Evolutionary conservation across 2,113 vertebrate species (phyloP).

Genomic region (Apaloderma vittatum): DNA sequence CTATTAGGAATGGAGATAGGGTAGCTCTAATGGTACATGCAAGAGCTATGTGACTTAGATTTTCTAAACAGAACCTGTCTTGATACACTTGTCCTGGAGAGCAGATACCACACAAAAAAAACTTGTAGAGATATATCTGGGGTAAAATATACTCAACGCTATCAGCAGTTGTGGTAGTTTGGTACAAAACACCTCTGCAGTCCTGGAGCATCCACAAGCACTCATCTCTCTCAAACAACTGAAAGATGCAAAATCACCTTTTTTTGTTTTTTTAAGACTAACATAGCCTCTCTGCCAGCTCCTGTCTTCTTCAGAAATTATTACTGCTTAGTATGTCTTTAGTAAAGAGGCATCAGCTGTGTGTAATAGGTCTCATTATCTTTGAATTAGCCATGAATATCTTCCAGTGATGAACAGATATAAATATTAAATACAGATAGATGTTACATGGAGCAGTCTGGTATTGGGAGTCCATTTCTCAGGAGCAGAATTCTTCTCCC

Average conservation of each 20-base stretch:
- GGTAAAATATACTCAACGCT: no score
- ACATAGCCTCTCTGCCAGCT: background rate
- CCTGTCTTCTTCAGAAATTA: background rate
- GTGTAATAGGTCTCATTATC: background rate
- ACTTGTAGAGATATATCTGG: background rate
- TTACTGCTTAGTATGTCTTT: background rate
- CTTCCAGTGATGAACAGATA: background rate
- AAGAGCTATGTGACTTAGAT: background rate
- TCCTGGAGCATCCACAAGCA: background rate
- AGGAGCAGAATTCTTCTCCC: background rate
- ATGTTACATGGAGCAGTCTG: background rate
- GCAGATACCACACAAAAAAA: background rate
- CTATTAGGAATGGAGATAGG: background rate
- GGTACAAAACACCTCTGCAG: background rate
- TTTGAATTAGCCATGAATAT: constrained; percentile 4
- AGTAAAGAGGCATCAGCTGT: background rate
- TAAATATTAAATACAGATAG: constrained; percentile 40
- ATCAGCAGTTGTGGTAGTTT: background rate
- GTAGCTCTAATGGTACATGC: background rate
- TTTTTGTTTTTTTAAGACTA: background rate
- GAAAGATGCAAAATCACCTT: background rate
- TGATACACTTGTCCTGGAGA: background rate
- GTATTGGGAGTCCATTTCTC: background rate
- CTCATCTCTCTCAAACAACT: background rate
- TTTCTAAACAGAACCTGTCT: background rate